Evolutionary conservation across 1,140 invertebrate genomes (phyloP), one percentile per base, ranked within the genome.

Genomic region (Gerris buenoi): DNA sequence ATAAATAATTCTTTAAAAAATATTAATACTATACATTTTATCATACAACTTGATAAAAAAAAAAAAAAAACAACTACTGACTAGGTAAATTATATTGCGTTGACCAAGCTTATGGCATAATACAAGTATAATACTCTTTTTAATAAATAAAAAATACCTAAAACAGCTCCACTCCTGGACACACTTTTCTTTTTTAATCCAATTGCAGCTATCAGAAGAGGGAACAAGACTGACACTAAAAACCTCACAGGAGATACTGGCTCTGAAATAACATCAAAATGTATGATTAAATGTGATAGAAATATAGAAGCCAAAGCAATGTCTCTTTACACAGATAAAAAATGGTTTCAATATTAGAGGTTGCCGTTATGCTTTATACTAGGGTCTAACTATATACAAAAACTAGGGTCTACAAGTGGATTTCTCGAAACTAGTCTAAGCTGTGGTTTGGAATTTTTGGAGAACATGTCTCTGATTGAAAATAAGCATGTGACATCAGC

Each of bases 231-330:
- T 0, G 89, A 82, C 2, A 83, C 76, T 13, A 91, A 74, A 86
- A 88, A 92, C 75, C 89, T 80, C 70, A 82, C 82, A 23, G 89
- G 89, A 25, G 87, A 82, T 71, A 89, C 85, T 3, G 84, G 80
- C 75, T 83, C 87, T 88, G 75, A 67, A 80, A 79, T 72, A 71
- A 72, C 72, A 66, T 28, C 25, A 28, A 0, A 29, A 10, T 10
- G 15, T 15, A 46, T 18, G 5, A 10, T 10, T 10, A 18, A 10
- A 10, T 46, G 33, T 46, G 5, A 10, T 10, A 46, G 5, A 46
- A 10, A 46, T 46, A 10, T 18, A 10, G 33, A 46, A 5, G 18
- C 33, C 33, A 46, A 46, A 46, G 18, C 33, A 46, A 46, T 46
- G 33, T 46, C 5, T 5, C 5, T 46, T 46, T 10, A 46, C 5